Evolutionary conservation across 2,113 vertebrate species (phyloP), one percentile per base, ranked within the genome.

Genomic region (Rallus limicola): DNA sequence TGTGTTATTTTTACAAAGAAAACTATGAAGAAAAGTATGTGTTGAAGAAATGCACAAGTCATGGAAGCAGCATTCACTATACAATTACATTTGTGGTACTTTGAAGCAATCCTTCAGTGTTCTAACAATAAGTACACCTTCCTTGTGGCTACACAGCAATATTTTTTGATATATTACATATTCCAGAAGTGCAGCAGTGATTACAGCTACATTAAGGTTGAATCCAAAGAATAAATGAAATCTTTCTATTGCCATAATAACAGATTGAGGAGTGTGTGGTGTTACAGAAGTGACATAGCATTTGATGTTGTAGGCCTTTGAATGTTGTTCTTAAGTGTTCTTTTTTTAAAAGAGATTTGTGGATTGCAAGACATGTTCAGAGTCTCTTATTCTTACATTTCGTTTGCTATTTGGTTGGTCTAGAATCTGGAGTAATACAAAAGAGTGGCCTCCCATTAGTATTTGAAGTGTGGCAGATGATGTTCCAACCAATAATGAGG

Each of bases 391-490:
- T 69, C 52, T 65, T 91, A 50, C 13, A 14, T 88, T 91, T 95
- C 36, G 1, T 83, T 96, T 95, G n/a, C 67, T 75, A 6, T 76
- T 95, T 87, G 19, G 13, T 74, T 87, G 68, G 85, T 95, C 65
- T 79, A 19, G 64, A 14, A 83, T 93, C 56, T 55, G 40, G 11
- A 87, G 44, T 71, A 93, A 69, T 28, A 83, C 13, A 52, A 48
- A 88, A 58, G 72, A 87, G 29, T 75, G 64, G 87, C 34, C 31
- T 93, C 55, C 52, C 25, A 17, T 74, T 25, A 10, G 1, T 70
- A 50, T 86, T 92, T 86, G 44, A 56, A 46, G 20, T 19, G 40
- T 80, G 31, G 28, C 28, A n/a, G 63, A 67, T 92, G 53, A 52
- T 83, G 23, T 38, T 80, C 33, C 48, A 79, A 82, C 58, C 58